A percentile compares a stretch with the other conserved stretches of the same genome.
Evolutionary conservation across 2,888 invertebrate species (phyloP).

Genomic region (Drosophila yooni): DNA sequence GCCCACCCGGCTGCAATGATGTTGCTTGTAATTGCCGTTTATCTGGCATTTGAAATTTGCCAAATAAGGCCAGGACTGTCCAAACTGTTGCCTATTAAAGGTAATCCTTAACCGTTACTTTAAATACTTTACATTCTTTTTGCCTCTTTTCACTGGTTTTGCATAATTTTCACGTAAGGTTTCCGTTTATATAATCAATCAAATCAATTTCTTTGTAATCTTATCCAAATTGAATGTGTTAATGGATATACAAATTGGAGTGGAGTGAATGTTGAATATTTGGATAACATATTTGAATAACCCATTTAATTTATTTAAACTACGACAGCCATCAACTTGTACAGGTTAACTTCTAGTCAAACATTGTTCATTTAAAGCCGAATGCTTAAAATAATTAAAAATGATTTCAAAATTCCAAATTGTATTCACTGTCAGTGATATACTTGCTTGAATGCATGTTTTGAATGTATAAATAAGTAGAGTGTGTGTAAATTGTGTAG

Average conservation of each 20-base stretch:
- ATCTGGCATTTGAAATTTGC: slow-evolving; percentile 46
- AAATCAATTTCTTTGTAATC: neutral
- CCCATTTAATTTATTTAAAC: neutral
- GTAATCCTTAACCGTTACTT: neutral
- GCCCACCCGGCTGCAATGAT: slow-evolving; percentile 12
- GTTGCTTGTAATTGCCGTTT: slow-evolving; percentile 50
- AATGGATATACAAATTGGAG: neutral
- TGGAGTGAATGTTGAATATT: neutral
- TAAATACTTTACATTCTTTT: neutral
- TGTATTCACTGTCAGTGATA: neutral
- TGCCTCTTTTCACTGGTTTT: neutral
- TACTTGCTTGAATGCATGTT: neutral
- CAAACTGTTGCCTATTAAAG: neutral
- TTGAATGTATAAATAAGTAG: neutral
- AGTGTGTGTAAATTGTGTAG: slow-evolving; percentile 16
- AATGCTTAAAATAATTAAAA: neutral
- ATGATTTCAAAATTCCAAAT: neutral
- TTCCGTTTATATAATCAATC: neutral
- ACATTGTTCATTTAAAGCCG: neutral
- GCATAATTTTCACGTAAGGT: neutral
- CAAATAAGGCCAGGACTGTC: slow-evolving; percentile 21
- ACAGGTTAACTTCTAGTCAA: neutral
- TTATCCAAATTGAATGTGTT: neutral
- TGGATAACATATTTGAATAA: neutral
- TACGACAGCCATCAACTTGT: neutral